Evolutionary conservation across 2,888 invertebrate genomes (phyloP).

Genomic region (Alsophila aescularia): DNA sequence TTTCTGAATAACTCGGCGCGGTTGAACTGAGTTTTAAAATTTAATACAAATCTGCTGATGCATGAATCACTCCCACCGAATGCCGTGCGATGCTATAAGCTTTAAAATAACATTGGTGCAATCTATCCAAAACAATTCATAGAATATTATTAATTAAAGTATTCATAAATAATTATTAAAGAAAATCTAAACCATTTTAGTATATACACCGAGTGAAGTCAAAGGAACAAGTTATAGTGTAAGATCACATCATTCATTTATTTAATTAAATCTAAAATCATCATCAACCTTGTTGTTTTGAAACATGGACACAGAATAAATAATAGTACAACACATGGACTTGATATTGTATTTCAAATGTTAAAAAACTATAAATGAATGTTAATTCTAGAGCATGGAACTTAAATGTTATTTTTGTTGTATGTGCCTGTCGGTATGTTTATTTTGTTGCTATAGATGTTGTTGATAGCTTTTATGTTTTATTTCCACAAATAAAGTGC

Average conservation of each 20-base stretch:
- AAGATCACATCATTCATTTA: neutral
- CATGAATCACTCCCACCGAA: constrained; percentile 53
- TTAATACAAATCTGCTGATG: constrained; percentile 28
- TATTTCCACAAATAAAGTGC: too few relatives aligned
- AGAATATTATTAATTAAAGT: neutral
- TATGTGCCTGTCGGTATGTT: constrained; percentile 27
- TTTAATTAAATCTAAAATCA: too few relatives aligned
- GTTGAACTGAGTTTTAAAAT: constrained; percentile 1
- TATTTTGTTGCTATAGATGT: constrained; percentile 25
- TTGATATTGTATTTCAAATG: too few relatives aligned
- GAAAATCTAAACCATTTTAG: neutral
- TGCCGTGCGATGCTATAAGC: constrained; percentile 42
- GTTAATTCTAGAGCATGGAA: constrained; percentile 16
- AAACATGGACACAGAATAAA: too few relatives aligned
- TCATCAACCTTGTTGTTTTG: too few relatives aligned
- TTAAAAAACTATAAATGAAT: neutral
- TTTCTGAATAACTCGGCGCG: too few relatives aligned
- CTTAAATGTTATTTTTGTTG: constrained; percentile 22
- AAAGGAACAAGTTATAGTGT: too few relatives aligned
- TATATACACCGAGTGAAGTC: neutral
- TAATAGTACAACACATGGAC: too few relatives aligned
- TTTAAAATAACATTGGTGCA: constrained; percentile 30
- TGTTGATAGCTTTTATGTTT: constrained; percentile 28
- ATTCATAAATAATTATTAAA: neutral
- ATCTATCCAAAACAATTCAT: constrained; percentile 22